Evolutionary conservation across 2,888 invertebrate genomes (phyloP).

Genomic region (Apotomis betuletana): DNA sequence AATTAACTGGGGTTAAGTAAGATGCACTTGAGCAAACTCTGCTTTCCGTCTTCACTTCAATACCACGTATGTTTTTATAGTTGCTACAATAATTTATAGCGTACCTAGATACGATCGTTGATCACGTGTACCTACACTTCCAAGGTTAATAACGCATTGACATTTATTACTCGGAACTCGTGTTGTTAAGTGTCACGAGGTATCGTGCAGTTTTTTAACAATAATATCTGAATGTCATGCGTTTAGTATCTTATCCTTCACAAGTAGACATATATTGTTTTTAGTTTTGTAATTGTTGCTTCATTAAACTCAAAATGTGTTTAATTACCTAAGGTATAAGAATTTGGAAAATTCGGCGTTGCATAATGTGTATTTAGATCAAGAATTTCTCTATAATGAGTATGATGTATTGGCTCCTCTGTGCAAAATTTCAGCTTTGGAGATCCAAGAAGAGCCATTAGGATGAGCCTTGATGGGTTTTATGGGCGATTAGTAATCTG

Average conservation of each 20-base stretch:
- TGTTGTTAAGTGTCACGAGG: conserved; percentile 13
- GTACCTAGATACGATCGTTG: conserved; percentile 11
- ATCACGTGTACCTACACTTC: conserved; percentile 22
- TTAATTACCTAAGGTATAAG: no score
- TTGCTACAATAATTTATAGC: neutral
- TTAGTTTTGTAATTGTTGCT: no score
- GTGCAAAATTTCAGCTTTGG: no score
- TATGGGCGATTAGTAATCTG: no score
- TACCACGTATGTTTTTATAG: conserved; percentile 5
- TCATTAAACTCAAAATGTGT: no score
- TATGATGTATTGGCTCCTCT: no score
- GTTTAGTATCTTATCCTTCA: neutral
- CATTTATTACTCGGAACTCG: conserved; percentile 27
- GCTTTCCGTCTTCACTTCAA: neutral
- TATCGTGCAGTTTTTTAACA: conserved; percentile 14
- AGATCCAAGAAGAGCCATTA: no score
- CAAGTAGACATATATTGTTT: no score
- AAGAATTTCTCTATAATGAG: no score
- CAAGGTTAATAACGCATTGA: conserved; percentile 40
- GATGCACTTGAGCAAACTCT: neutral
- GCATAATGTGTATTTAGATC: no score
- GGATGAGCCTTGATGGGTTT: no score
- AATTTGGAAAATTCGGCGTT: no score
- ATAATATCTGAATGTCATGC: neutral
- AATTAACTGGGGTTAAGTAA: conserved; percentile 6